Conservation (phyloP, 2,797 vertebrate species). For the Vireo griseus region DNA sequence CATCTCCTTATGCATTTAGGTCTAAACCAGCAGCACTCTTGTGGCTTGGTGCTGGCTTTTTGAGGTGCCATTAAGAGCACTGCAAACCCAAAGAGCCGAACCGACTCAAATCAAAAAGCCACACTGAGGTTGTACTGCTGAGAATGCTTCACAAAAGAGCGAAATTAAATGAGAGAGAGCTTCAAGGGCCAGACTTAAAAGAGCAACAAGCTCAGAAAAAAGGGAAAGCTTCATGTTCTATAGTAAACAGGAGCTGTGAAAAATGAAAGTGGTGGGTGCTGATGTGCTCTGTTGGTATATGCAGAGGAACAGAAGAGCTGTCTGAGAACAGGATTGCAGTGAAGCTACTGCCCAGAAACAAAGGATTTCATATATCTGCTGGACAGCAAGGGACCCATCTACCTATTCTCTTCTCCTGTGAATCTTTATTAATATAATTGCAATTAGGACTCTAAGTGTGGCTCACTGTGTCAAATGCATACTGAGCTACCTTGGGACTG, state of each 20-base stretch:
- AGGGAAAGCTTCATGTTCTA: background rate
- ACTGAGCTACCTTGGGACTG: background rate
- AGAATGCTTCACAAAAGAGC: background rate
- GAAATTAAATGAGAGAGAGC: background rate
- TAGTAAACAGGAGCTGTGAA: background rate
- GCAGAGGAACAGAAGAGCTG: background rate
- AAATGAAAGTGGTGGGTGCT: background rate
- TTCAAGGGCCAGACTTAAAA: background rate
- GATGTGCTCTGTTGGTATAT: background rate
- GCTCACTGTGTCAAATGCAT: background rate
- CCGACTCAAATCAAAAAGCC: rapidly evolving
- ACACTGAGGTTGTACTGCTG: background rate
- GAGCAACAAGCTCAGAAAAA: background rate
- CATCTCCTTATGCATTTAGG: background rate
- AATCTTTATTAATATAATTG: background rate
- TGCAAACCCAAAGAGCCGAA: background rate
- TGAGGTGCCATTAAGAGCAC: background rate
- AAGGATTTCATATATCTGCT: background rate
- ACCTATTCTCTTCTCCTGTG: background rate
- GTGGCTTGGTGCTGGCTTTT: background rate
- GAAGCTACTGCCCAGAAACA: background rate
- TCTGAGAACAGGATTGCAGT: background rate
- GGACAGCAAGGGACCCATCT: background rate
- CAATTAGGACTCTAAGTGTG: background rate
- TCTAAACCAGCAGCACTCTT: background rate